Base-by-base conservation (phyloP, 37 sponge, comb jelly and placozoan species). In the Aplysina aerophoba region DNA sequence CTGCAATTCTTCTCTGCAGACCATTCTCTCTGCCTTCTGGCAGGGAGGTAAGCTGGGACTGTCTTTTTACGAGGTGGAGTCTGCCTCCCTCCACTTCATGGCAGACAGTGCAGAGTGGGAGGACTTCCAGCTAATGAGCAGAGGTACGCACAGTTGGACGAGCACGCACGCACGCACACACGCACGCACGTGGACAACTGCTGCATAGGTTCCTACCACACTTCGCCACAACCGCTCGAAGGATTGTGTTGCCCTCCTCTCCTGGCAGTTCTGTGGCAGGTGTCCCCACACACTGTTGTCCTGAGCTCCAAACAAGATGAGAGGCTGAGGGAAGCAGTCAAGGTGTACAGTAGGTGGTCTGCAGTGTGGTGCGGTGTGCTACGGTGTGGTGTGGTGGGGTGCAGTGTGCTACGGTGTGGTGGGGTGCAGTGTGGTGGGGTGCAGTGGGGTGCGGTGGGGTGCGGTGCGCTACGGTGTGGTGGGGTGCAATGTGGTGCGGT, bases 291-390 rank as follows among this genome's bases (percentile, higher is more conserved):
- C 13, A 73, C 85, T 33, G 79, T 97, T 35, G n/a, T 97, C 13
- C 55, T 84, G 31, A 95, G 91, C 79, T 90, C 96, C 14, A 93
- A 88, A 55, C 92, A 89, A 58, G 97, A 97, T 56, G 90, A 90
- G 37, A 63, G 56, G 17, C 25, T 97, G 79, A 78, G 89, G 59
- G 27, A 39, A 59, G 61, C 88, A 21, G 81, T 93, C 63, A 41
- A 21, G 35, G 71, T 41, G 0, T 91, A 86, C 57, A 84, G 89
- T 89, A 82, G 21, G 78, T 59, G 55, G 80, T 38, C 41, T 13
- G 21, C 8, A 40, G 50, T 44, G 50, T 44, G 50, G 80, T 55
- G 59, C 55, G 80, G n/a, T n/a, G n/a, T n/a, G n/a, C n/a, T n/a
- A n/a, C n/a, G n/a, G n/a, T n/a, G n/a, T n/a, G n/a, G n/a, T n/a